Conservation (phyloP, 1,140 invertebrate species). For the Protaetia brevitarsis region DNA sequence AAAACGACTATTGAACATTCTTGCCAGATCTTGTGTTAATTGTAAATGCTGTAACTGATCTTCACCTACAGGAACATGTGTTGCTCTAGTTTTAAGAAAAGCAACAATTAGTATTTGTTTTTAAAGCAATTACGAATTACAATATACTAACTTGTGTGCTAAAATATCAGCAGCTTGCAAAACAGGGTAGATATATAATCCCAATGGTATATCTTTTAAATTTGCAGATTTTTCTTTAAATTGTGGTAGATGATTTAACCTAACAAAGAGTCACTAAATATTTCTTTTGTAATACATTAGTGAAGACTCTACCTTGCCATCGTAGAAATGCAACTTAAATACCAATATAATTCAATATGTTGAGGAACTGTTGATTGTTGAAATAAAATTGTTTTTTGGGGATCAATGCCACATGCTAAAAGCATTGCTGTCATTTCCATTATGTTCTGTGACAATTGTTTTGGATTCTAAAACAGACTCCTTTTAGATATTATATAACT, state of each 20-base stretch:
- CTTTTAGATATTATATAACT: not conserved
- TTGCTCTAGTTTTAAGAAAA: constrained; percentile 59
- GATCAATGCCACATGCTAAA: constrained; percentile 89
- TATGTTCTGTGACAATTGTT: constrained; percentile 66
- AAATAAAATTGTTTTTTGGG: constrained; percentile 78
- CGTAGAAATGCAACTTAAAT: constrained; percentile 80
- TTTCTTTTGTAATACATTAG: no score
- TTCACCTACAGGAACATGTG: constrained; percentile 90
- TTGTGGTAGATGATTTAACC: constrained; percentile 82
- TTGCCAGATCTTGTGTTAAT: constrained; percentile 77
- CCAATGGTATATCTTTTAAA: constrained; percentile 77
- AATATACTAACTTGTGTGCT: constrained; percentile 74
- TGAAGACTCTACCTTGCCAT: constrained; percentile 58
- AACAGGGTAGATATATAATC: constrained; percentile 89
- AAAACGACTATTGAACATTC: constrained; percentile 77
- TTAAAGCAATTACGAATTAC: not conserved
- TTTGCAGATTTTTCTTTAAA: constrained; percentile 84
- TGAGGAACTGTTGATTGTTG: constrained; percentile 82
- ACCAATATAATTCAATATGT: constrained; percentile 88
- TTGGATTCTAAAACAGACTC: constrained; percentile 57
- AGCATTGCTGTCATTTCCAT: constrained; percentile 78
- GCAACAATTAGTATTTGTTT: not conserved
- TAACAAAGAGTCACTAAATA: constrained; percentile 33
- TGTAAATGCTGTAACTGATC: constrained; percentile 95
- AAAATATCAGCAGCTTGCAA: constrained; percentile 94